phyloP scores from a whole-genome alignment of 1,140 invertebrate species.

The Monomorium pharaonis region DNA sequence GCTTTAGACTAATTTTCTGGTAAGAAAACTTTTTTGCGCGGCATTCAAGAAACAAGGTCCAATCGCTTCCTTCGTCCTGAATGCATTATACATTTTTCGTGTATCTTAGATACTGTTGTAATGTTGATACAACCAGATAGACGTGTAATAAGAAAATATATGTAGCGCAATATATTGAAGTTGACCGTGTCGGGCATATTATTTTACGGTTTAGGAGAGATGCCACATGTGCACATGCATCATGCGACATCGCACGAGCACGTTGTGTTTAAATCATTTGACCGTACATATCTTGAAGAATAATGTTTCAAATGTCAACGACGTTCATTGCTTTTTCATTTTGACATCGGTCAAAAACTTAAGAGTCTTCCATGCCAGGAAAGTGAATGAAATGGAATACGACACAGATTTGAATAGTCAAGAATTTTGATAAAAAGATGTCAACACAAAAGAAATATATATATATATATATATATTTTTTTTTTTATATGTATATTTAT shows the following conservation, averaged over 20 bases:
- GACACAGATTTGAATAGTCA: not conserved
- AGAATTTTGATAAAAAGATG: not conserved
- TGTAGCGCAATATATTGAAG: not conserved
- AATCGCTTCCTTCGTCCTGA: not conserved
- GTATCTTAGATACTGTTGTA: constrained; percentile 10
- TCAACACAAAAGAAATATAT: not conserved
- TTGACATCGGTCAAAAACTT: not conserved
- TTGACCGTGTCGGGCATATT: constrained; percentile 17
- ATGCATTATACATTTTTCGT: not conserved
- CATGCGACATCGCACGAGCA: not conserved
- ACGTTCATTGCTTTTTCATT: constrained; percentile 17
- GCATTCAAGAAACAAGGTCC: not conserved
- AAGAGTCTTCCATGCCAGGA: not conserved
- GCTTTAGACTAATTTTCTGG: not conserved
- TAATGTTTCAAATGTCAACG: not conserved
- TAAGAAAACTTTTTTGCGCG: not conserved
- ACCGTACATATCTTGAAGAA: not conserved
- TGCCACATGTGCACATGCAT: not conserved
- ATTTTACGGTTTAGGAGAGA: not conserved
- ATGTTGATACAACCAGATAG: constrained; percentile 17
- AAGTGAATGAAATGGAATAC: constrained; percentile 34
- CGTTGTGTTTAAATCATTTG: constrained; percentile 3
- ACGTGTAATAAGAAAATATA: constrained; percentile 36
- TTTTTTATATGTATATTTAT: not conserved
- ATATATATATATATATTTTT: not conserved